Evolutionary conservation across 2,113 vertebrate genomes (phyloP).

Genomic region (Struthidea cinerea): DNA sequence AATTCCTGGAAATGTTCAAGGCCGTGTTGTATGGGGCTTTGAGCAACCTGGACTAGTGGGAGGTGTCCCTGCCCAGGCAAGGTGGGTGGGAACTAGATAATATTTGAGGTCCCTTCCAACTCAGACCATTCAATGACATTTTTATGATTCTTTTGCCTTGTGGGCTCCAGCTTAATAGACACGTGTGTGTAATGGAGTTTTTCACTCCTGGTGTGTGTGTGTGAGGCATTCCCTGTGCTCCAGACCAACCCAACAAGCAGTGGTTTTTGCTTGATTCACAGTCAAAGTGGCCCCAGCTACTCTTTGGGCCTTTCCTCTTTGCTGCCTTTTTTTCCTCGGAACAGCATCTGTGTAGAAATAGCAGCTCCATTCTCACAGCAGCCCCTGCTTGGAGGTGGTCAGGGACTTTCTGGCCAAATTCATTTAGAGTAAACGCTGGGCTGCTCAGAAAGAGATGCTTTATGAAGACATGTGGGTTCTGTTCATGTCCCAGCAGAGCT

Average conservation of each 20-base stretch:
- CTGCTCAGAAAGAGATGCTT: neutral
- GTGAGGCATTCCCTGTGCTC: neutral
- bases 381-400: neutral
- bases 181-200: neutral
- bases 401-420: neutral
- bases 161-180: neutral
- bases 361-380: neutral
- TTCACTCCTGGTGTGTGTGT: neutral
- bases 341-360: neutral
- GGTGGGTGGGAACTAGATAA: neutral
- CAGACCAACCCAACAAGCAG: neutral
- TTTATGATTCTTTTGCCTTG: neutral
- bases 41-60: neutral
- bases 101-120: neutral
- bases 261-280: neutral
- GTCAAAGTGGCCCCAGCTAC: neutral
- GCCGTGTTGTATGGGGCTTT: neutral
- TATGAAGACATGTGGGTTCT: neutral
- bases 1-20: neutral
- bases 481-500: neutral
- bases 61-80: neutral
- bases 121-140: neutral
- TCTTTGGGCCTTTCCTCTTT: neutral
- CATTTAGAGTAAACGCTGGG: neutral
- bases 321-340: neutral